A percentile compares a stretch with the other conserved stretches of the same genome.
phyloP scores from a whole-genome alignment of 2,797 vertebrate genomes.

The Aldrovandia affinis region DNA sequence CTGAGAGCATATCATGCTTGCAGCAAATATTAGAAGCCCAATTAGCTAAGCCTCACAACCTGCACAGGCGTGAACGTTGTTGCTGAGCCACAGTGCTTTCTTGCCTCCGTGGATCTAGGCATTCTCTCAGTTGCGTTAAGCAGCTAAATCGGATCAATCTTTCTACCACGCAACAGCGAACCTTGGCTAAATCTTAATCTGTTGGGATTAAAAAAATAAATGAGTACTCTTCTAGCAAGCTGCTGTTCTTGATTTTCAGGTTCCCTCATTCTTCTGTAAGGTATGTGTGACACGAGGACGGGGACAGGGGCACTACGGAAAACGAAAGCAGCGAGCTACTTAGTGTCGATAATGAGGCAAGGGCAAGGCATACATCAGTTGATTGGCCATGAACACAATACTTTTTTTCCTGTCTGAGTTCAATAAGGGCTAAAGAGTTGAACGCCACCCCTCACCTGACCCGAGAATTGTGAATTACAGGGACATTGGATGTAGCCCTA shows the following conservation, averaged over 20 bases:
- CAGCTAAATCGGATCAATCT: not conserved
- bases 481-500: not conserved
- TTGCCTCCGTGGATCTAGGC: not conserved
- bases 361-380: not conserved
- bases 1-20: not conserved
- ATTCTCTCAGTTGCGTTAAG: not conserved
- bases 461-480: not conserved
- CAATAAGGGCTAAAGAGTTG: not conserved
- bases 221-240: not conserved
- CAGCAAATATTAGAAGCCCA: not conserved
- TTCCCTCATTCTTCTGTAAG: not conserved
- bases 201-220: slow-evolving; percentile 4
- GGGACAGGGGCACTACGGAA: not conserved
- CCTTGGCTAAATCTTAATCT: slow-evolving; percentile 14
- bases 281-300: not conserved
- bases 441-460: not conserved
- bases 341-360: not conserved
- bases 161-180: not conserved
- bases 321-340: no score
- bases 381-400: not conserved
- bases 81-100: not conserved
- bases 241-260: not conserved
- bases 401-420: not conserved
- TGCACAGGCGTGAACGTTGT: not conserved
- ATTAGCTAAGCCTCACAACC: not conserved